Percentiles rank a stretch among this genome's conserved stretches.
Evolutionary conservation across 2,113 vertebrate species (phyloP).

Genomic region (Tiliqua scincoides): DNA sequence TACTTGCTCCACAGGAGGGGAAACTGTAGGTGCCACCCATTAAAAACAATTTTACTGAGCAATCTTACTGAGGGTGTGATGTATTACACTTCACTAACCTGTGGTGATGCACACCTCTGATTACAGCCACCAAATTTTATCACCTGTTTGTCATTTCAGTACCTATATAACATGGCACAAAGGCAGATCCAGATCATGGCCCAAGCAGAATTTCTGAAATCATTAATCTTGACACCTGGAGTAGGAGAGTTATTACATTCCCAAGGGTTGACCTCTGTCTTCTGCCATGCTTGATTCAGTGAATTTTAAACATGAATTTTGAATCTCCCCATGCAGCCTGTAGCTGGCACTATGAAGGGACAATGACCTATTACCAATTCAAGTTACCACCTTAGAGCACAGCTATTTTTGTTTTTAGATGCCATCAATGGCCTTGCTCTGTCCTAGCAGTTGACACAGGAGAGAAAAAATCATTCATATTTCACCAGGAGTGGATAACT

Average conservation of each 20-base stretch:
- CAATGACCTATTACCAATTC: neutral
- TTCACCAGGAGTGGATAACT: neutral
- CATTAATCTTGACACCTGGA: neutral
- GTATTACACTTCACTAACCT: too few relatives aligned
- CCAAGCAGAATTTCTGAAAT: neutral
- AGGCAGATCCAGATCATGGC: neutral
- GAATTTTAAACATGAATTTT: neutral
- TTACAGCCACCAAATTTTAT: too few relatives aligned
- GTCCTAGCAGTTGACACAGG: neutral
- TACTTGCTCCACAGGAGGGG: too few relatives aligned
- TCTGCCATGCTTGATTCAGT: neutral
- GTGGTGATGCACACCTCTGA: too few relatives aligned
- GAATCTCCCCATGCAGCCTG: neutral
- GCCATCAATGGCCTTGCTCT: neutral
- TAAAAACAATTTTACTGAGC: neutral
- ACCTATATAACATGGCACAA: too few relatives aligned
- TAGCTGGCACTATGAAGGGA: neutral
- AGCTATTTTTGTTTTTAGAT: slow-evolving; percentile 5
- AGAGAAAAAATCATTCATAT: neutral
- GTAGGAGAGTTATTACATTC: neutral
- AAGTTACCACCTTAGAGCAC: neutral
- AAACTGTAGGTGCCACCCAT: too few relatives aligned
- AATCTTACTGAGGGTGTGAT: too few relatives aligned
- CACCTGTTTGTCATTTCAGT: too few relatives aligned
- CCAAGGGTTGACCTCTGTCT: neutral